Conservation (phyloP, 1,140 invertebrate species). For the Oedothorax gibbosus region DNA sequence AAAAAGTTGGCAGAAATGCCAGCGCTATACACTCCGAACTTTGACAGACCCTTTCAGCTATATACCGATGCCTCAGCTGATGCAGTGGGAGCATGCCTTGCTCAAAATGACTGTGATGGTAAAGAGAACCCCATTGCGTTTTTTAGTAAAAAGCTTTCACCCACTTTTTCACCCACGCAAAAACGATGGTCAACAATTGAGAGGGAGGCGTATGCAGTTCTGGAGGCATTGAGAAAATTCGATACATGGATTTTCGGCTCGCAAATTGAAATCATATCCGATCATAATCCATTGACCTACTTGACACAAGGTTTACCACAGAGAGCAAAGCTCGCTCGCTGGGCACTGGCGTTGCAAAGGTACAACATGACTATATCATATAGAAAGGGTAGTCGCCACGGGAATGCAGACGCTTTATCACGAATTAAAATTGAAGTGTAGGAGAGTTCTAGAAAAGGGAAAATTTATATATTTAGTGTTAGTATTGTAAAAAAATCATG, state of each 20-base stretch:
- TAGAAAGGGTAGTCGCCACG: no score
- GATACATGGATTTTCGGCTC: slow-evolving; percentile 63
- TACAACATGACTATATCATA: no score
- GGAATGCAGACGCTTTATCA: no score
- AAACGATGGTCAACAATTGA: slow-evolving; percentile 59
- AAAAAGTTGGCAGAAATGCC: background rate
- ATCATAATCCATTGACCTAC: slow-evolving; percentile 63
- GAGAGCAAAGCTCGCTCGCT: slow-evolving; percentile 63
- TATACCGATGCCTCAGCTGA: slow-evolving; percentile 22
- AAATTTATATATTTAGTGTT: no score
- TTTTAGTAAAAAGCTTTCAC: slow-evolving; percentile 60
- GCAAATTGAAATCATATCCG: slow-evolving; percentile 57
- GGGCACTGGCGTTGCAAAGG: no score
- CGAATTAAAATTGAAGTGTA: no score
- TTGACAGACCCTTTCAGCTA: background rate
- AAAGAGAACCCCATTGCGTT: slow-evolving; percentile 6
- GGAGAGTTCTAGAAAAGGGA: no score
- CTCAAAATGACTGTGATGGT: background rate
- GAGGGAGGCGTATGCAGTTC: slow-evolving; percentile 63
- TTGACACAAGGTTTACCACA: slow-evolving; percentile 49
- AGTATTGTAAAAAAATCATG: no score
- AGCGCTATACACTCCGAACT: background rate
- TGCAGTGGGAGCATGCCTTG: slow-evolving; percentile 7
- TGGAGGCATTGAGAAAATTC: slow-evolving; percentile 63
- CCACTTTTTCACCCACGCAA: slow-evolving; percentile 59